These are phyloP conservation scores for Ictalurus punctatus DNA, from an alignment of 2,113 vertebrate species.

Conservation along the genomic window DNA sequence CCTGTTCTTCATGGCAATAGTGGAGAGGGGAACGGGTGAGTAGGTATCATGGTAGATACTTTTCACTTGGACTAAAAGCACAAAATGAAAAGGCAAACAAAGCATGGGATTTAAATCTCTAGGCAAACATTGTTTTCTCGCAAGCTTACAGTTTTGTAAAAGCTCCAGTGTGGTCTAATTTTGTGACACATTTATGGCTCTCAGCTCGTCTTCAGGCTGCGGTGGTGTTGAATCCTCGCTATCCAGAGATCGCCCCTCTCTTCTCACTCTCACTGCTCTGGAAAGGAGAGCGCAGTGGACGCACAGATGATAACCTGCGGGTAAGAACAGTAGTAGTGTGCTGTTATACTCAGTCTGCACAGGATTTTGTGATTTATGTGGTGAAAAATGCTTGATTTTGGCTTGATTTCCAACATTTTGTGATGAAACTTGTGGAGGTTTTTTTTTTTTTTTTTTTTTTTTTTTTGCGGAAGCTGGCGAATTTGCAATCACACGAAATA, in stretches of 20 bases:
- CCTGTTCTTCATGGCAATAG: constrained; percentile 85
- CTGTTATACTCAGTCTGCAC: neutral
- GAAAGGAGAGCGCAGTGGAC: constrained; percentile 90
- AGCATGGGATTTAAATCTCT: neutral
- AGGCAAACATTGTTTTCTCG: neutral
- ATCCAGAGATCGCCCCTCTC: constrained; percentile 84
- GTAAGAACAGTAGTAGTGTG: constrained; percentile 64
- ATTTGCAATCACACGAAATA: too few relatives aligned
- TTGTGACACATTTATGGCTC: neutral
- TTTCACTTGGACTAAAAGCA: neutral
- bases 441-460: too few relatives aligned
- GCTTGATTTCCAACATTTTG: too few relatives aligned
- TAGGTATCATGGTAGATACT: neutral
- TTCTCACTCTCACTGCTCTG: constrained; percentile 94
- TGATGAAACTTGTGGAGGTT: too few relatives aligned
- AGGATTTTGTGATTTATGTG: too few relatives aligned
- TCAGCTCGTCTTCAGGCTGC: constrained; percentile 87
- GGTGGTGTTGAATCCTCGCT: constrained; percentile 87
- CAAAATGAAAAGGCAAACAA: neutral
- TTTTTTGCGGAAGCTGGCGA: too few relatives aligned
- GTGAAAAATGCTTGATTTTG: too few relatives aligned
- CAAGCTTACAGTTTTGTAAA: neutral
- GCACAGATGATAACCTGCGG: constrained; percentile 89
- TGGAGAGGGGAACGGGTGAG: constrained; percentile 93
- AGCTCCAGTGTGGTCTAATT: neutral